Evolutionary conservation across 2,888 invertebrate genomes (phyloP).

Genomic region (Clanis bilineata): DNA sequence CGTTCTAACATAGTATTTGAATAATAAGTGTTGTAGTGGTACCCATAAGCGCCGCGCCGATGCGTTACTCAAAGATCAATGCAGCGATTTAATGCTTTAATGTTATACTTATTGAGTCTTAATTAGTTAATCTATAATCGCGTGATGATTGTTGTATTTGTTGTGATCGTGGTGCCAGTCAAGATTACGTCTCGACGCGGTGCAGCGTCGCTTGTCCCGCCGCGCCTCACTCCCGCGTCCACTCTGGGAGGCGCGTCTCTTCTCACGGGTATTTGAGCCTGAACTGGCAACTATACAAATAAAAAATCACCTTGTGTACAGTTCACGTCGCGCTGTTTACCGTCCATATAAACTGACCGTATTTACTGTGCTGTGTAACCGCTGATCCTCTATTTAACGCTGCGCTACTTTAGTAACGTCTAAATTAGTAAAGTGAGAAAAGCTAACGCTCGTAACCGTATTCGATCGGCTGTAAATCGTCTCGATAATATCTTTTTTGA

Average conservation of each 20-base stretch:
- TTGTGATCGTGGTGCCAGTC: slow-evolving; percentile 60
- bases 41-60: slow-evolving; percentile 30
- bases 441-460: slow-evolving; percentile 75
- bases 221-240: slow-evolving; percentile 32
- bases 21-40: slow-evolving; percentile 19
- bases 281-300: slow-evolving; percentile 72
- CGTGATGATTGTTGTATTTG: slow-evolving; percentile 55
- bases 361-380: slow-evolving; percentile 73
- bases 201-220: slow-evolving; percentile 33
- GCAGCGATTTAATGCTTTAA: slow-evolving; percentile 42
- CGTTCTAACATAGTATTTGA: slow-evolving; percentile 15
- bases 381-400: slow-evolving; percentile 76
- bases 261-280: slow-evolving; percentile 80
- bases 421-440: slow-evolving; percentile 81
- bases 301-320: slow-evolving; percentile 78
- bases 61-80: slow-evolving; percentile 40
- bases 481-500: slow-evolving; percentile 73
- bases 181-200: slow-evolving; percentile 58
- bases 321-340: slow-evolving; percentile 77
- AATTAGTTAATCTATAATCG: slow-evolving; percentile 54
- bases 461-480: slow-evolving; percentile 73
- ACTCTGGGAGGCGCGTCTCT: slow-evolving; percentile 52
- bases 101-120: slow-evolving; percentile 33
- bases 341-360: slow-evolving; percentile 73
- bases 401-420: slow-evolving; percentile 78